Evolutionary conservation across 2,113 vertebrate species (phyloP).

Genomic region (Cyrtonyx montezumae): DNA sequence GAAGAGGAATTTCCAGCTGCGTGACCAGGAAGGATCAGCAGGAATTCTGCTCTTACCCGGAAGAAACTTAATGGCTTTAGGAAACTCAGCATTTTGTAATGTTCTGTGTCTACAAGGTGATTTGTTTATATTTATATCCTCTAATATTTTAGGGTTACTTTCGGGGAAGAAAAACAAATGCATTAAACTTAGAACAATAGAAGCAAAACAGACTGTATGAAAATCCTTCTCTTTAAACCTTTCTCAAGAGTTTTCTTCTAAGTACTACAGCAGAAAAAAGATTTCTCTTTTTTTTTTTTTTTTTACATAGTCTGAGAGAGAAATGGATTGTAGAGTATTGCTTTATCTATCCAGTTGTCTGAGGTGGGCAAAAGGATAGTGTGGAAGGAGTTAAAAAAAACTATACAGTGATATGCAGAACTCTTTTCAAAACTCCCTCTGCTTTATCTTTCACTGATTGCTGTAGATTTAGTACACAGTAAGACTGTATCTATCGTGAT

Average conservation of each 20-base stretch:
- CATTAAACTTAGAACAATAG: neutral
- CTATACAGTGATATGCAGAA: neutral
- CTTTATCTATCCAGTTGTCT: neutral
- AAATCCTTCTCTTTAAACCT: neutral
- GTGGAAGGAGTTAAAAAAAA: neutral
- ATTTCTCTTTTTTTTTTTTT: neutral
- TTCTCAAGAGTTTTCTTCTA: neutral
- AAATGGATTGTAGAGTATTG: neutral
- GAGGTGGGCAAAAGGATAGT: neutral
- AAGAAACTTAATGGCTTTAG: neutral
- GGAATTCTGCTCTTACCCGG: neutral
- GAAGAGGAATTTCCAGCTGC: neutral
- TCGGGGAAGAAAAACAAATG: neutral
- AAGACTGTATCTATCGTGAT: neutral
- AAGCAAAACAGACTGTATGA: neutral
- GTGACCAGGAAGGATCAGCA: neutral
- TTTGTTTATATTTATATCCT: neutral
- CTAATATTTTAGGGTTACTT: neutral
- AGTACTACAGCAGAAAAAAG: neutral
- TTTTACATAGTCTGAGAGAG: neutral
- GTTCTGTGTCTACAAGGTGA: neutral
- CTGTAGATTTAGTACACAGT: neutral
- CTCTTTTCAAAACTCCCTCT: neutral
- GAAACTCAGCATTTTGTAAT: neutral
- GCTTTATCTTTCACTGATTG: neutral